Percentiles rank a stretch among this genome's conserved stretches.
Evolutionary conservation across 2,888 invertebrate species (phyloP).

Genomic region (Danaus chrysippus): DNA sequence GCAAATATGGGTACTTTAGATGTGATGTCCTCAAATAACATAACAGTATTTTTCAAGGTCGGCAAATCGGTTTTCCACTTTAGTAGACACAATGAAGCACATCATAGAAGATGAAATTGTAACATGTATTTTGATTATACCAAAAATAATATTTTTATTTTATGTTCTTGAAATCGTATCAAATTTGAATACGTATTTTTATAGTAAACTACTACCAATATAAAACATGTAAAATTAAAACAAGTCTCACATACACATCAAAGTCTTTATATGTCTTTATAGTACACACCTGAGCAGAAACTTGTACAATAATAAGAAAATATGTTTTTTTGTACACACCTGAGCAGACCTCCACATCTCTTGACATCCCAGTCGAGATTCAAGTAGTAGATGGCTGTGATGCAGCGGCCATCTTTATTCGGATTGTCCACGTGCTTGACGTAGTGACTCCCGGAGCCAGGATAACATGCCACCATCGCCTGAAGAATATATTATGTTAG

Average conservation of each 20-base stretch:
- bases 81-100: no score
- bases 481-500: slow-evolving; percentile 50
- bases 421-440: slow-evolving; percentile 99
- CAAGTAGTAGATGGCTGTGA: slow-evolving; percentile 98
- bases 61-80: no score
- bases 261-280: background rate
- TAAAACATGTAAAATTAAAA: slow-evolving; percentile 4
- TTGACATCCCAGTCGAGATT: slow-evolving; percentile 95
- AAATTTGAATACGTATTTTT: no score
- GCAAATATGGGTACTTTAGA: no score
- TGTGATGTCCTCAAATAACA: no score
- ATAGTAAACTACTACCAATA: no score
- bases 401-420: slow-evolving; percentile 96
- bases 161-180: no score
- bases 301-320: no score
- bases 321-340: slow-evolving; percentile 58
- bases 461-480: slow-evolving; percentile 99
- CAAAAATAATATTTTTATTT: no score
- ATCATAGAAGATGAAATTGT: no score
- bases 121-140: no score
- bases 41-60: no score
- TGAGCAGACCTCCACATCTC: slow-evolving; percentile 90
- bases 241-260: background rate
- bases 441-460: slow-evolving; percentile 95
- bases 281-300: slow-evolving; percentile 82